Evolutionary conservation across 2,113 vertebrate genomes (phyloP).

Genomic region (Caranx melampygus): DNA sequence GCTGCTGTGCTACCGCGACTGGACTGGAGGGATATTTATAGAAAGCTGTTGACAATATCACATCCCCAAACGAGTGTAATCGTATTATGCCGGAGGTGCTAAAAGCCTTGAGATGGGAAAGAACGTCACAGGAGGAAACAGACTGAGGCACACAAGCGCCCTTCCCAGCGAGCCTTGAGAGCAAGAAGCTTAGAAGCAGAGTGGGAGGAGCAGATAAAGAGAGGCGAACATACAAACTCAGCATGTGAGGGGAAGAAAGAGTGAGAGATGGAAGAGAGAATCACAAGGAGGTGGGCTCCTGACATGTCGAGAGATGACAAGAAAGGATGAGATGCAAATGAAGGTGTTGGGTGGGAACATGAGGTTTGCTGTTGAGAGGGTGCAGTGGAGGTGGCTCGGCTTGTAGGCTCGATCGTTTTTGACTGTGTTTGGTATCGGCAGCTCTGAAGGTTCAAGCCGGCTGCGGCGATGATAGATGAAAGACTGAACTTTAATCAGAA

Average conservation of each 20-base stretch:
- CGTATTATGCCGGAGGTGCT: slow-evolving; percentile 76
- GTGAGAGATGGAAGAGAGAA: slow-evolving; percentile 5
- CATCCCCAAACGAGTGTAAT: slow-evolving; percentile 75
- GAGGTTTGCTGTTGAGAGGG: slow-evolving; percentile 49
- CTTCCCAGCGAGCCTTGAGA: slow-evolving; percentile 15
- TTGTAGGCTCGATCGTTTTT: slow-evolving; percentile 32
- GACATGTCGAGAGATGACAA: slow-evolving; percentile 46
- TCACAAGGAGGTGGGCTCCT: slow-evolving; percentile 28
- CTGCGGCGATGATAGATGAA: slow-evolving; percentile 83
- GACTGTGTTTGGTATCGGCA: slow-evolving; percentile 64
- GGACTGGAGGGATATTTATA: slow-evolving; percentile 72
- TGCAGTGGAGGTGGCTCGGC: slow-evolving; percentile 21
- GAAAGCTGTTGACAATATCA: slow-evolving; percentile 72
- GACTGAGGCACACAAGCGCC: slow-evolving; percentile 31
- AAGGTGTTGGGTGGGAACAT: slow-evolving; percentile 45
- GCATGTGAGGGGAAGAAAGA: slow-evolving; percentile 27
- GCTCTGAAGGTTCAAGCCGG: slow-evolving; percentile 53
- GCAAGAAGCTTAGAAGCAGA: slow-evolving; percentile 46
- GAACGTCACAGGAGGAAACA: slow-evolving; percentile 57
- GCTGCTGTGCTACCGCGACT: slow-evolving; percentile 35
- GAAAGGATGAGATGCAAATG: slow-evolving; percentile 72
- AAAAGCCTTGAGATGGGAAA: slow-evolving; percentile 74
- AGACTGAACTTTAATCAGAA: slow-evolving; percentile 86
- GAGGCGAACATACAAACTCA: slow-evolving; percentile 34
- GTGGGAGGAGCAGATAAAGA: slow-evolving; percentile 46